A percentile compares a stretch with the other conserved stretches of the same genome.
These are phyloP conservation scores for Drosophila simulans DNA, from an alignment of 1,140 invertebrate genomes.

Conservation along the genomic window DNA sequence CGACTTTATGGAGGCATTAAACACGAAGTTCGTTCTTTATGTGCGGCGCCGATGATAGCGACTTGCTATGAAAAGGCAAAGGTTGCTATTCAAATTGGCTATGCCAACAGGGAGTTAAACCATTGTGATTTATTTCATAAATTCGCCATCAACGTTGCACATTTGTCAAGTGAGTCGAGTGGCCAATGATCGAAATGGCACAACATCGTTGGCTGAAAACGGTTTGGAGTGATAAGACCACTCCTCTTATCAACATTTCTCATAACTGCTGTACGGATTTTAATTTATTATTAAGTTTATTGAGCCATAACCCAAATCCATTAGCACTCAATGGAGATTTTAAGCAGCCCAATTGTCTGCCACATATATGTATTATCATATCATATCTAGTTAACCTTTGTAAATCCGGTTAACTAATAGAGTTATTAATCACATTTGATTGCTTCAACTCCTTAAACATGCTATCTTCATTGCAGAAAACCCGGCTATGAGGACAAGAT, in stretches of 20 bases:
- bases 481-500: constrained; percentile 87
- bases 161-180: not conserved
- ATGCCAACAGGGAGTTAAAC: constrained; percentile 1
- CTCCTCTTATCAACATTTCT: too few species aligned
- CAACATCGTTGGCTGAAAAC: not conserved
- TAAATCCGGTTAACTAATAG: too few species aligned
- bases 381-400: too few species aligned
- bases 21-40: constrained; percentile 8
- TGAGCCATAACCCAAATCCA: too few species aligned
- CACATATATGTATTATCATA: too few species aligned
- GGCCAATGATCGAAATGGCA: not conserved
- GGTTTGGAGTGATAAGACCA: too few species aligned
- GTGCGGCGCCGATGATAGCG: not conserved
- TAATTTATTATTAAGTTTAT: too few species aligned
- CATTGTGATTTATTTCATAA: constrained; percentile 2
- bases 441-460: not conserved
- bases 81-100: constrained; percentile 8
- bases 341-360: too few species aligned
- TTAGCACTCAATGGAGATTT: too few species aligned
- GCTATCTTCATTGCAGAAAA: constrained; percentile 53
- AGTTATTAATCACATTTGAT: too few species aligned
- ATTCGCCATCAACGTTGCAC: not conserved
- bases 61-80: constrained; percentile 3
- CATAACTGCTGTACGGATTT: too few species aligned
- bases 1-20: constrained; percentile 11